Evolutionary conservation across 2,113 vertebrate genomes (phyloP).

Genomic region (Thinocorus orbignyianus): DNA sequence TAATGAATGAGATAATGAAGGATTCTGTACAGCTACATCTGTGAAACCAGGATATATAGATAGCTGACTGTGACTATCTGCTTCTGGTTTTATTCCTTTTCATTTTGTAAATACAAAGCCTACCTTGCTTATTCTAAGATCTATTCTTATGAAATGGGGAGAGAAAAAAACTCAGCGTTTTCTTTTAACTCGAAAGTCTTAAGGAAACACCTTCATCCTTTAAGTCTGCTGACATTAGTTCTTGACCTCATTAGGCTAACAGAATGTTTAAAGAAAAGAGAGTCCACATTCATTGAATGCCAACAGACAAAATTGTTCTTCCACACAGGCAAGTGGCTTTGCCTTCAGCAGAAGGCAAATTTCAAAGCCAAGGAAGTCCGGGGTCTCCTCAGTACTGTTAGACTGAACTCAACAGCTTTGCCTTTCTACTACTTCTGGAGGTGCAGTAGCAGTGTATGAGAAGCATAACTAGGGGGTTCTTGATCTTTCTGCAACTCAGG

Average conservation of each 20-base stretch:
- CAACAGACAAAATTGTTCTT: not conserved
- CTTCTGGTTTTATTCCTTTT: not conserved
- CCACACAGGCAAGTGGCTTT: not conserved
- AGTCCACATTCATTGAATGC: not conserved
- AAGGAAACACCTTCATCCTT: not conserved
- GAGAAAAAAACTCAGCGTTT: fast-evolving
- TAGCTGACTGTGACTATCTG: not conserved
- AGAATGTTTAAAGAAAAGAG: not conserved
- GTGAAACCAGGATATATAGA: not conserved
- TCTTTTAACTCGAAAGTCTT: not conserved
- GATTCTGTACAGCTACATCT: not conserved
- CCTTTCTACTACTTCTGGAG: not conserved
- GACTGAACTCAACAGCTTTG: not conserved
- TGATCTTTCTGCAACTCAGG: not conserved
- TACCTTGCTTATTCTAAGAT: not conserved
- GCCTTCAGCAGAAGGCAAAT: not conserved
- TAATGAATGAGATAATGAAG: not conserved
- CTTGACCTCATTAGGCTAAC: not conserved
- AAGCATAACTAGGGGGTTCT: not conserved
- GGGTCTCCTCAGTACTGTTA: not conserved
- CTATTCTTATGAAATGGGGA: not conserved
- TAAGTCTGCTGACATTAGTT: not conserved
- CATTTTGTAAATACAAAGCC: not conserved
- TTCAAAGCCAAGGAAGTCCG: not conserved
- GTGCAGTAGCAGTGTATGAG: not conserved